A percentile compares a stretch with the other conserved stretches of the same genome.
phyloP scores from a whole-genome alignment of 2,888 invertebrate genomes.

The Eledona agricola region DNA sequence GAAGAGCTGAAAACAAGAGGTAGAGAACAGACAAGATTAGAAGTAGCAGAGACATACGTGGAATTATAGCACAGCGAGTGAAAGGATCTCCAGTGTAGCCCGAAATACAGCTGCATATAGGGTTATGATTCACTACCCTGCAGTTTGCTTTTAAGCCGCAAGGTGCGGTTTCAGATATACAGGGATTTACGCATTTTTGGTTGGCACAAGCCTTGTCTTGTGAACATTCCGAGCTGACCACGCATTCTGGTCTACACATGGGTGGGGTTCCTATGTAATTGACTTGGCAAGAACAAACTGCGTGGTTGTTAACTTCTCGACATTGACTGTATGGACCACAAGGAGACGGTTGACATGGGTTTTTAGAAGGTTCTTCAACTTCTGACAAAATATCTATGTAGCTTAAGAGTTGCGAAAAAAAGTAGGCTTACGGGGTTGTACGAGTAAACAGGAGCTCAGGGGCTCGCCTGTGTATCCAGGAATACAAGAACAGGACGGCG shows the following conservation, averaged over 20 bases:
- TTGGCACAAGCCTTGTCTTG: constrained; percentile 70
- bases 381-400: too few relatives aligned
- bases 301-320: constrained; percentile 69
- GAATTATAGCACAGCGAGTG: constrained; percentile 61
- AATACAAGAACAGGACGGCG: constrained; percentile 72
- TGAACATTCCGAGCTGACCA: constrained; percentile 73
- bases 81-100: constrained; percentile 75
- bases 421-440: constrained; percentile 59
- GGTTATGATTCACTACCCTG: constrained; percentile 73
- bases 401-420: too few relatives aligned
- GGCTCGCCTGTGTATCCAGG: constrained; percentile 71
- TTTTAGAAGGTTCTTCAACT: constrained; percentile 55
- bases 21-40: constrained; percentile 26
- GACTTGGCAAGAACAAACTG: constrained; percentile 70
- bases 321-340: constrained; percentile 75
- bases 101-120: constrained; percentile 72
- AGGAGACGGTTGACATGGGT: constrained; percentile 72
- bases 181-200: constrained; percentile 74
- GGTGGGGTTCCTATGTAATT: constrained; percentile 74
- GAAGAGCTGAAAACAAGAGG: constrained; percentile 57
- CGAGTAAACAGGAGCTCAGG: constrained; percentile 62
- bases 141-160: constrained; percentile 73
- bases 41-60: constrained; percentile 51
- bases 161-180: constrained; percentile 64
- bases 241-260: constrained; percentile 72